phyloP scores from a whole-genome alignment of 1,140 invertebrate genomes.

The Musca domestica region DNA sequence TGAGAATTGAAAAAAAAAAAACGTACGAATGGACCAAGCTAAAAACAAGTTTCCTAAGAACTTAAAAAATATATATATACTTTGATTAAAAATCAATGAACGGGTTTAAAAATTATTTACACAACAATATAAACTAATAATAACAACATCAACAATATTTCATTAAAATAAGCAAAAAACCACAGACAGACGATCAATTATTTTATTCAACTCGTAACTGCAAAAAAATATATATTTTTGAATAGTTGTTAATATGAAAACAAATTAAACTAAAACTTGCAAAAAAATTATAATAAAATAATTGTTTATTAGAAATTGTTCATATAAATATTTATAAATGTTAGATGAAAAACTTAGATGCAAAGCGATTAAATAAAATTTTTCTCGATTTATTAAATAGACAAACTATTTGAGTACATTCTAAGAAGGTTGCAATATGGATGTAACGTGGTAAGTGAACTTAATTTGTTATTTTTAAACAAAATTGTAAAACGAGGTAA shows the following conservation, averaged over 20 bases:
- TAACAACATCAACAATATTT: neutral
- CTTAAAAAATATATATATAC: neutral
- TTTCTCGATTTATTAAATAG: neutral
- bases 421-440: too few relatives aligned
- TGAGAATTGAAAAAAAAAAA: slow-evolving; percentile 10
- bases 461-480: too few relatives aligned
- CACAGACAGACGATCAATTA: slow-evolving; percentile 7
- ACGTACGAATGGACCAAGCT: slow-evolving; percentile 17
- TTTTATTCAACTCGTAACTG: slow-evolving; percentile 2
- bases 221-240: slow-evolving; percentile 8
- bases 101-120: slow-evolving; percentile 7
- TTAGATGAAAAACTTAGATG: neutral
- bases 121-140: neutral
- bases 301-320: slow-evolving; percentile 11
- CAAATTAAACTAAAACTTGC: neutral
- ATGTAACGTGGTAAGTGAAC: too few relatives aligned
- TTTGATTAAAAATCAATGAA: slow-evolving; percentile 1
- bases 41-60: neutral
- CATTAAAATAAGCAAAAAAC: neutral
- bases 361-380: neutral
- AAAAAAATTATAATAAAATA: neutral
- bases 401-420: slow-evolving; percentile 1
- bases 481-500: too few relatives aligned
- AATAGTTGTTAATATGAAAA: neutral
- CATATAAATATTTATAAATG: slow-evolving; percentile 6